phyloP scores from a whole-genome alignment of 2,888 invertebrate species.

The Ichneumon xanthorius region DNA sequence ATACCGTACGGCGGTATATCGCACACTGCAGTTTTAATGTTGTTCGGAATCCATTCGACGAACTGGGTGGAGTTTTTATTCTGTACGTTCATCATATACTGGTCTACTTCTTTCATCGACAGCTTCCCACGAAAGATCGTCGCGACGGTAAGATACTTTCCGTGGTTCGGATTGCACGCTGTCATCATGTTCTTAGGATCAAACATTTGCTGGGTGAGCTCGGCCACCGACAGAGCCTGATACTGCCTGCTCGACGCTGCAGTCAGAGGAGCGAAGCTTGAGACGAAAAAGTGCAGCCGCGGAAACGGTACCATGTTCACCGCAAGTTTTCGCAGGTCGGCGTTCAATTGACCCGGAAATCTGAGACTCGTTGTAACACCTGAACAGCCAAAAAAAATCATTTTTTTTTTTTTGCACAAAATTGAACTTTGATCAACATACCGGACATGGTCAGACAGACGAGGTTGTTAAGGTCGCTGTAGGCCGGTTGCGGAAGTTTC shows the following conservation, averaged over 20 bases:
- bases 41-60: slow-evolving; percentile 58
- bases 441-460: slow-evolving; percentile 81
- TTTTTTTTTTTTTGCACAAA: background rate
- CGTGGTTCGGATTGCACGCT: slow-evolving; percentile 61
- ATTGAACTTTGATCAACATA: slow-evolving; percentile 14
- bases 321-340: slow-evolving; percentile 8
- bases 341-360: slow-evolving; percentile 50
- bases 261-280: slow-evolving; percentile 37
- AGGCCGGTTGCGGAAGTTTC: slow-evolving; percentile 86
- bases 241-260: slow-evolving; percentile 31
- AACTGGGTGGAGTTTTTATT: slow-evolving; percentile 3
- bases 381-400: background rate
- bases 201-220: slow-evolving; percentile 60
- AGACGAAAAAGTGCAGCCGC: slow-evolving; percentile 36
- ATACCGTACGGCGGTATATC: slow-evolving; percentile 51
- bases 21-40: slow-evolving; percentile 47
- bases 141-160: slow-evolving; percentile 56
- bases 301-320: slow-evolving; percentile 52
- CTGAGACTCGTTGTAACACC: slow-evolving; percentile 49
- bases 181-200: slow-evolving; percentile 66
- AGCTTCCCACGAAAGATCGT: slow-evolving; percentile 53
- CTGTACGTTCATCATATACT: slow-evolving; percentile 41
- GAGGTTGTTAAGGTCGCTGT: slow-evolving; percentile 87
- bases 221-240: slow-evolving; percentile 10
- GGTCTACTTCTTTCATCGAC: slow-evolving; percentile 53